Evolutionary conservation across 2,797 vertebrate species (phyloP), one percentile per base, ranked within the genome.

Genomic region (Ammospiza maritima): DNA sequence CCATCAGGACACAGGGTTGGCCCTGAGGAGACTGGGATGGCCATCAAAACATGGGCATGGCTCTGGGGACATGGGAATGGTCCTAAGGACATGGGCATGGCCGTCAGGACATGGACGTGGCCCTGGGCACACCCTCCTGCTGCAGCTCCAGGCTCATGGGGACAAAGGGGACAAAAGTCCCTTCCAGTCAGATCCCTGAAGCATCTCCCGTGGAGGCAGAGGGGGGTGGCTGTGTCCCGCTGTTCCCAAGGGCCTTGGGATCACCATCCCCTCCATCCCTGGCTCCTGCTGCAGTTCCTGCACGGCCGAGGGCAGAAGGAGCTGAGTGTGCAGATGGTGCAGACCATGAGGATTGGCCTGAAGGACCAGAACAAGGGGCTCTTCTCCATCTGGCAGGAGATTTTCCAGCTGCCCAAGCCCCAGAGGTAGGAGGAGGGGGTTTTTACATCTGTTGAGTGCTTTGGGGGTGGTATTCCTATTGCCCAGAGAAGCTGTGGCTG

Each of bases 351-450:
- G 30, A 96, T 99, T 0, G 99, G 99, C 38, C 97, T 99, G 95
- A 99, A 99, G 96, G 99, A 99, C 97, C 99, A 99, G 94, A 99
- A 99, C 96, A 99, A 99, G 89, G 99, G 99, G 19, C 97, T 99
- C 5, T 99, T 99, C 97, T 98, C 98, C 9, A 97, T 99, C 85
- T 99, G 99, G 99, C 99, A 99, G 76, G 99, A 99, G 92, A 98
- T 99, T 87, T 99, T 99, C 96, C 99, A 99, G 98, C 98, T 99
- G 38, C 99, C 99, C 5, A 98, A 96, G 30, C 25, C 80, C 32
- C 99, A 99, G 94, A 98, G 99, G 98, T 98, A 85, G 67, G 44
- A 42, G 11, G 5, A 16, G 30, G 9, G 23, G 15, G 16, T 29
- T 45, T 34, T 30, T 30, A 5, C 9, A 26, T 47, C 19, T 69